A percentile compares a stretch with the other conserved stretches of the same genome.
Evolutionary conservation across 1,140 invertebrate species (phyloP).

Genomic region (Lepidostoma basale): DNA sequence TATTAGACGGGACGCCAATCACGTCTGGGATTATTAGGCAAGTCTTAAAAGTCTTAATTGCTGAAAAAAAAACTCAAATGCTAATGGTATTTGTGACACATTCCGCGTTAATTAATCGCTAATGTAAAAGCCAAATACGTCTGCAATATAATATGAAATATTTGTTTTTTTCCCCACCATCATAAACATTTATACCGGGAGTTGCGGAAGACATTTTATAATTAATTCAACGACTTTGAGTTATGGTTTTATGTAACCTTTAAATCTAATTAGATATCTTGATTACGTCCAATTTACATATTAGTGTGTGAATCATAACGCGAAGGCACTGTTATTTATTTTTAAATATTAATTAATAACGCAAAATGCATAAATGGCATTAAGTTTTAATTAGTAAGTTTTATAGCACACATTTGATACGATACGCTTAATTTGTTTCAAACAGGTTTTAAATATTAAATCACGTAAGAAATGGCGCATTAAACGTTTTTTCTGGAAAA

Average conservation of each 20-base stretch:
- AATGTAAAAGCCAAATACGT: not conserved
- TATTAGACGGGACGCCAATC: not conserved
- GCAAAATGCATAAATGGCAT: no score
- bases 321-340: no score
- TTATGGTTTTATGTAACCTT: slow-evolving; percentile 17
- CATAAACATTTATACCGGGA: slow-evolving; percentile 16
- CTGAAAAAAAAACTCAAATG: not conserved
- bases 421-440: no score
- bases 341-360: no score
- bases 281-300: slow-evolving; percentile 24
- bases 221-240: slow-evolving; percentile 22
- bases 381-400: no score
- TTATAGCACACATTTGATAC: no score
- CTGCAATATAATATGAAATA: slow-evolving; percentile 9
- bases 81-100: slow-evolving; percentile 23
- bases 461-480: no score
- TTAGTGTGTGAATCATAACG: slow-evolving; percentile 19
- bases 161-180: slow-evolving; percentile 2
- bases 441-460: no score
- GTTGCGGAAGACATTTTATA: slow-evolving; percentile 8
- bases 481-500: no score
- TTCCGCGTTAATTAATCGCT: slow-evolving; percentile 2
- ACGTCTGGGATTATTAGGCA: no score
- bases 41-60: no score
- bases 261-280: slow-evolving; percentile 30